Conservation (phyloP, 2,797 vertebrate species). For the Enteromius afrohamiltoni region DNA sequence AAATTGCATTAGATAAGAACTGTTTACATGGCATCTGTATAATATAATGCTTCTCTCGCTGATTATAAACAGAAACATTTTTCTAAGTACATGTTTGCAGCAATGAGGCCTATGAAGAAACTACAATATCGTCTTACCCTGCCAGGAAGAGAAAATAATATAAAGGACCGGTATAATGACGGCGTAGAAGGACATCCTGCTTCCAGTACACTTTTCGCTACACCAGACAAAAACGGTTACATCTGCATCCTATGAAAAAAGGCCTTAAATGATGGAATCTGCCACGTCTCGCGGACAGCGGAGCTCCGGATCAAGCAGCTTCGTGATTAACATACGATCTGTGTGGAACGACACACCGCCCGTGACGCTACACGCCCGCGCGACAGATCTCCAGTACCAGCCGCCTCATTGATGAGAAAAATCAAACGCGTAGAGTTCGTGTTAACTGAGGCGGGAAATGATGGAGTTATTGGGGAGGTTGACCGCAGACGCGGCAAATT, state of each 20-base stretch:
- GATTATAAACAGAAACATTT: not conserved
- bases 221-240: slow-evolving; percentile 14
- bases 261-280: not conserved
- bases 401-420: not conserved
- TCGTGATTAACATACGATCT: slow-evolving; percentile 56
- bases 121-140: slow-evolving; percentile 71
- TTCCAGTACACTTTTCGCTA: slow-evolving; percentile 29
- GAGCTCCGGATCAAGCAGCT: slow-evolving; percentile 38
- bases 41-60: not conserved
- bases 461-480: not conserved
- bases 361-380: slow-evolving; percentile 59
- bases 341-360: slow-evolving; percentile 68
- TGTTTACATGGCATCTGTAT: not conserved
- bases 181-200: slow-evolving; percentile 68
- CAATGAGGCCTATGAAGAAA: slow-evolving; percentile 63
- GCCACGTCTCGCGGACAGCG: slow-evolving; percentile 33
- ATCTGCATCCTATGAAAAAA: slow-evolving; percentile 22
- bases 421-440: not conserved
- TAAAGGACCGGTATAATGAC: slow-evolving; percentile 68
- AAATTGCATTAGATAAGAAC: not conserved
- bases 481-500: not conserved
- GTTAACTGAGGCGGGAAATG: not conserved
- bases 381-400: slow-evolving; percentile 5
- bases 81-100: not conserved
- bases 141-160: slow-evolving; percentile 70